These are phyloP conservation scores for Parasteatoda lunata DNA, from an alignment of 2,888 invertebrate genomes.

Conservation along the genomic window DNA sequence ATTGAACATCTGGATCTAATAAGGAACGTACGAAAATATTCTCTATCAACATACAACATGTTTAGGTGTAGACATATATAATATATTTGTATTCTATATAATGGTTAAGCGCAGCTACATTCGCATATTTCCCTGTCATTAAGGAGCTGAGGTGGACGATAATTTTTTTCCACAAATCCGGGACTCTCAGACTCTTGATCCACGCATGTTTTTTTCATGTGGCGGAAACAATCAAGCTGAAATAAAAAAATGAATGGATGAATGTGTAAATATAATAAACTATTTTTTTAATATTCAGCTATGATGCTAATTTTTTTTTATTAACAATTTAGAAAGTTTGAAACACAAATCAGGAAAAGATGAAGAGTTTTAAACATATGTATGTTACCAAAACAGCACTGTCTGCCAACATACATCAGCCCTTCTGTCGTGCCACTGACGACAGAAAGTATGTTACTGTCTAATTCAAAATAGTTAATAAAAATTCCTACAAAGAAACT, in stretches of 20 bases:
- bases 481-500: too few species aligned
- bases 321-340: too few species aligned
- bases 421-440: too few species aligned
- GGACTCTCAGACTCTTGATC: conserved; percentile 8
- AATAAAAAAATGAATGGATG: not conserved
- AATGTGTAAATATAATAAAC: not conserved
- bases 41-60: not conserved
- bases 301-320: too few species aligned
- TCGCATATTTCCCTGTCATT: conserved; percentile 55
- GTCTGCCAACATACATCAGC: too few species aligned
- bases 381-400: too few species aligned
- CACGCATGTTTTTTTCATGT: conserved; percentile 38
- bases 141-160: conserved; percentile 58
- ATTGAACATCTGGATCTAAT: not conserved
- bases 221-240: conserved; percentile 64
- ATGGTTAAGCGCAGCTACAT: not conserved
- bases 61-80: not conserved
- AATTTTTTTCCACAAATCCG: conserved; percentile 52
- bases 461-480: too few species aligned
- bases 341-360: too few species aligned
- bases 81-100: too few species aligned
- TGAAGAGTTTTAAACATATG: too few species aligned
- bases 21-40: not conserved
- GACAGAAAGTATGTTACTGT: too few species aligned
- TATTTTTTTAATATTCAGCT: too few species aligned